Evolutionary conservation across 2,888 invertebrate genomes (phyloP).

Genomic region (Dasysyrphus albostriatus): DNA sequence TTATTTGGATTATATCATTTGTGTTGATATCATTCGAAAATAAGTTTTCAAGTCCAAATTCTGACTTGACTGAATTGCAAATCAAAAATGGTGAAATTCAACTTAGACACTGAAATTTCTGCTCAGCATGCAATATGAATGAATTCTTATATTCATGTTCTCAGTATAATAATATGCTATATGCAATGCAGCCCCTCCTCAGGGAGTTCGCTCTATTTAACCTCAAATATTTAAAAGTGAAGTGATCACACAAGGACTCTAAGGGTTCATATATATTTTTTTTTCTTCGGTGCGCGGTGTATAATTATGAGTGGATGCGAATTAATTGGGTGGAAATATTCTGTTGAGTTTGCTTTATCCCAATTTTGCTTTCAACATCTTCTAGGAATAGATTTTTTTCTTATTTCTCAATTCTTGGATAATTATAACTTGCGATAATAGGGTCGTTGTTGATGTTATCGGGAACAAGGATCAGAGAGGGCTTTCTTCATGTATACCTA

Average conservation of each 20-base stretch:
- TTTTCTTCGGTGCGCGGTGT: conserved; percentile 3
- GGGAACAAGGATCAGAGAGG: conserved; percentile 50
- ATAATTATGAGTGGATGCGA: conserved; percentile 71
- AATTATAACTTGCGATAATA: conserved; percentile 53
- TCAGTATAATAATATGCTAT: conserved; percentile 27
- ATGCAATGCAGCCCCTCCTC: conserved; percentile 28
- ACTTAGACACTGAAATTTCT: conserved; percentile 9
- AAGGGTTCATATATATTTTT: conserved; percentile 31
- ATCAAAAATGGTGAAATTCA: conserved; percentile 1
- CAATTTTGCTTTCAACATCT: conserved; percentile 49
- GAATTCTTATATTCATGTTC: conserved; percentile 19
- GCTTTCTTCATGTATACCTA: neutral
- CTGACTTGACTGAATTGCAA: neutral
- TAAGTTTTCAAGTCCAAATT: neutral
- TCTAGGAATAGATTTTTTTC: neutral
- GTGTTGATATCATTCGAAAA: too few species aligned
- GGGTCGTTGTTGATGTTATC: conserved; percentile 59
- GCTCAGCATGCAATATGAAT: conserved; percentile 8
- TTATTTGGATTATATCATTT: too few species aligned
- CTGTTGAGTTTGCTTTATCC: conserved; percentile 69
- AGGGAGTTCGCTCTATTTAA: conserved; percentile 68
- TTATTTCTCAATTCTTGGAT: conserved; percentile 11
- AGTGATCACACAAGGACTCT: conserved; percentile 65
- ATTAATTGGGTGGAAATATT: conserved; percentile 74
- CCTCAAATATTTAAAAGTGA: conserved; percentile 65